phyloP scores from a whole-genome alignment of 2,888 invertebrate species.

The Beris chalybata region DNA sequence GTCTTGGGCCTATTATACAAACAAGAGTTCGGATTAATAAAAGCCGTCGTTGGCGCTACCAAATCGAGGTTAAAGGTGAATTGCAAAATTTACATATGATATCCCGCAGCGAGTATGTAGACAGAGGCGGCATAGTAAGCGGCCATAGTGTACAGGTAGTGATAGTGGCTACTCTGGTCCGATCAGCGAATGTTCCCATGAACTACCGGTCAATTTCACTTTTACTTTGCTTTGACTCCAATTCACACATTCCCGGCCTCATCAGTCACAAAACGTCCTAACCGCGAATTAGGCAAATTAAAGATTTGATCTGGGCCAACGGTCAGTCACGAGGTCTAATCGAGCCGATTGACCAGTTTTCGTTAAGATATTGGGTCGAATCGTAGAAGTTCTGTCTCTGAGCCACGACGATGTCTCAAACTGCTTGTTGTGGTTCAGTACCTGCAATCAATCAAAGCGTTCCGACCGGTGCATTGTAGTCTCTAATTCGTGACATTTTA shows the following conservation, averaged over 20 bases:
- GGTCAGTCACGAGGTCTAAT: slow-evolving; percentile 24
- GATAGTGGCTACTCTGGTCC: not conserved
- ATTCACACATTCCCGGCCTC: slow-evolving; percentile 13
- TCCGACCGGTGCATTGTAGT: slow-evolving; percentile 20
- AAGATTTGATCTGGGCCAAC: slow-evolving; percentile 8
- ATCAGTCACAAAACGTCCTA: slow-evolving; percentile 9
- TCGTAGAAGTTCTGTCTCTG: too few relatives aligned
- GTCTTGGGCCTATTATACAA: not conserved
- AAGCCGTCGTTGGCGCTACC: slow-evolving; percentile 6
- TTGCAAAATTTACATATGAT: slow-evolving; percentile 15
- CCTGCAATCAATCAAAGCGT: slow-evolving; percentile 27
- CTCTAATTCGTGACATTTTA: slow-evolving; percentile 32
- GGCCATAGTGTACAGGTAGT: slow-evolving; percentile 12
- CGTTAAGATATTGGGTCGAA: too few relatives aligned
- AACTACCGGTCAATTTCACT: slow-evolving; percentile 4
- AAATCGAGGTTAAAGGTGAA: slow-evolving; percentile 28
- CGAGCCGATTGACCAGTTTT: not conserved
- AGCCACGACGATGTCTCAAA: too few relatives aligned
- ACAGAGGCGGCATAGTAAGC: not conserved
- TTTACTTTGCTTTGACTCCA: slow-evolving; percentile 7
- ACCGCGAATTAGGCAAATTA: slow-evolving; percentile 26
- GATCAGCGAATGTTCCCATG: slow-evolving; percentile 16
- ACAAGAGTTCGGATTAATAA: too few relatives aligned
- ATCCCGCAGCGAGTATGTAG: slow-evolving; percentile 8
- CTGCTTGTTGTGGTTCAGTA: slow-evolving; percentile 6